Conservation (phyloP, 1,140 invertebrate genomes). For the Ridgeia piscesae region DNA sequence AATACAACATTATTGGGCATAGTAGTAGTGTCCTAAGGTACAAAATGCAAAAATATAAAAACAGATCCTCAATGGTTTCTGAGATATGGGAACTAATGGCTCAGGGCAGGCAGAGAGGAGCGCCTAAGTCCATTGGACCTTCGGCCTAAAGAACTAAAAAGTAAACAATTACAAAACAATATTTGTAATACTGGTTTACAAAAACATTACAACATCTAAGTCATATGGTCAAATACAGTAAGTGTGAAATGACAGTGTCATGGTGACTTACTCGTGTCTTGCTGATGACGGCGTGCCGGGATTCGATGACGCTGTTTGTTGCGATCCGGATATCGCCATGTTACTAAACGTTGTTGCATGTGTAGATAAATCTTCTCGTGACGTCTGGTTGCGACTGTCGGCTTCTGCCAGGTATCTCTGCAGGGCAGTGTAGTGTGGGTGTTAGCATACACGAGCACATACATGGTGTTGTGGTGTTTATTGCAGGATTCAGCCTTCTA, state of each 20-base stretch:
- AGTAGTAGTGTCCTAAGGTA: not conserved
- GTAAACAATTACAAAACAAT: not conserved
- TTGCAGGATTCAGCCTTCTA: too few species aligned
- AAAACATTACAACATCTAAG: not conserved
- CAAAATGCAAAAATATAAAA: too few species aligned
- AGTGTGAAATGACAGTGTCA: not conserved
- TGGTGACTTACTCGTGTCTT: not conserved
- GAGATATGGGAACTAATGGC: too few species aligned
- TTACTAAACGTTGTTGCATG: not conserved
- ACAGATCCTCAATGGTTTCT: too few species aligned
- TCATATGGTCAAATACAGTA: not conserved
- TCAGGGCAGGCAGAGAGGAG: too few species aligned
- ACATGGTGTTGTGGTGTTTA: too few species aligned
- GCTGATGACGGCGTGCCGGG: not conserved
- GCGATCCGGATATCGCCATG: not conserved
- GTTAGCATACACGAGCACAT: not conserved
- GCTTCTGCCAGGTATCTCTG: not conserved
- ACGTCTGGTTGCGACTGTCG: slow-evolving; percentile 12
- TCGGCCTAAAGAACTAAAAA: too few species aligned
- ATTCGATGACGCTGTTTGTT: not conserved
- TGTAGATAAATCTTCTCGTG: not conserved
- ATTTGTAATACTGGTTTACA: not conserved
- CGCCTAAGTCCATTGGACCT: too few species aligned
- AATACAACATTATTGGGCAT: too few species aligned
- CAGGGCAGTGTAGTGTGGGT: not conserved